Conservation (phyloP, 30 jellyfish, hydroid and myxozoan species). For the Turritopsis rubra region DNA sequence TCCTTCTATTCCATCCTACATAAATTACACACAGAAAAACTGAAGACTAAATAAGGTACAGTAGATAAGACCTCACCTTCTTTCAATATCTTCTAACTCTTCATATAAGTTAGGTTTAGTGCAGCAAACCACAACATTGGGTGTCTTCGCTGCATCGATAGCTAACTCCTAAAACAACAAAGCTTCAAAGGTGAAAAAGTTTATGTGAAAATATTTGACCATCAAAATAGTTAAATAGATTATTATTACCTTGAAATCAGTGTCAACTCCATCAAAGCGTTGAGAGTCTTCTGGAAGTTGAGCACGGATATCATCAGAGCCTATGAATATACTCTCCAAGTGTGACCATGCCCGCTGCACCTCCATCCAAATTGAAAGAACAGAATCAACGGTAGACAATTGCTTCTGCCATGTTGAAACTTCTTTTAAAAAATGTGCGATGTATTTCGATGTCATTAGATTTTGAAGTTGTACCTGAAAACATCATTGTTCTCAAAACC, state of each 20-base stretch:
- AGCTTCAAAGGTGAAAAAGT: background rate
- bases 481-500: background rate
- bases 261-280: constrained; percentile 89
- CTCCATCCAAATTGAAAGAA: constrained; percentile 90
- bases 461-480: constrained; percentile 94
- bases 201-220: no score
- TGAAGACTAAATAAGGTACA: background rate
- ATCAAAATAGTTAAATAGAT: background rate
- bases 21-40: background rate
- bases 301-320: constrained; percentile 89
- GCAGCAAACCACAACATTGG: constrained; percentile 92
- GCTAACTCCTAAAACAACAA: constrained; percentile 46
- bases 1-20: background rate
- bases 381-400: constrained; percentile 90
- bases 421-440: constrained; percentile 87
- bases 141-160: constrained; percentile 79
- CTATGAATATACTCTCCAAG: constrained; percentile 91
- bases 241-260: constrained; percentile 79
- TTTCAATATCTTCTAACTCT: constrained; percentile 74
- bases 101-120: constrained; percentile 79
- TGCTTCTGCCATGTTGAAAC: constrained; percentile 95
- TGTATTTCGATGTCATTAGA: constrained; percentile 89
- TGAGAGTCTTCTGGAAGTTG: constrained; percentile 96
- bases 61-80: constrained; percentile 31
- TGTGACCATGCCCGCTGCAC: constrained; percentile 98